Evolutionary conservation across 2,113 vertebrate genomes (phyloP), one percentile per base, ranked within the genome.

Genomic region (Microtus pennsylvanicus): DNA sequence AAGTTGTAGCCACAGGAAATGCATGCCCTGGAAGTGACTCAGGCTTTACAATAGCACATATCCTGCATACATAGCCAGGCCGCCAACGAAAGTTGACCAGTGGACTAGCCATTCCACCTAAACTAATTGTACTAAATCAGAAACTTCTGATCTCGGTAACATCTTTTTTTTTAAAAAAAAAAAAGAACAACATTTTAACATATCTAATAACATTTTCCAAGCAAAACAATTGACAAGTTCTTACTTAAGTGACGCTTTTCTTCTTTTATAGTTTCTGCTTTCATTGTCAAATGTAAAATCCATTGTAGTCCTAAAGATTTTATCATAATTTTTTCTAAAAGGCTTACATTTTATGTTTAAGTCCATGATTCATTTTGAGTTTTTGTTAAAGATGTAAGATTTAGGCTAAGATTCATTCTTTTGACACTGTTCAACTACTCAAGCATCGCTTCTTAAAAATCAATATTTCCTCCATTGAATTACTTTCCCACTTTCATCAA

Each of bases 11-110:
- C 88, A 87, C 87, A 96, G 58, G 92, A 96, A 77, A 92, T 90
- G 74, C 89, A 80, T 91, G 94, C 52, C 91, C 96, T 95, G 65
- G 81, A 94, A 97, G 55, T 90, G 74, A 83, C 91, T 97, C 52
- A 92, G 1, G 93, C 52, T 52, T 87, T 96, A 97, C 38, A 93
- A 96, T 69, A 93, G 96, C 45, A 50, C 65, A 72, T 14, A 75
- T 11, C 91, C 86, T 96, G 78, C 74, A 63, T 35, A 67, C 50
- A 95, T 87, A 67, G 52, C 86, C 70, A 95, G 96, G 94, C 70
- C 4, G 89, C 58, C 45, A 65, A 89, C 67, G 38, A 87, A 85
- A 85, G 91, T 89, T 97, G 75, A 76, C 78, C 50, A 1, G 45
- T 80, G 55, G 69, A 42, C 94, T 88, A 69, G 82, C 10, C 19